Percentiles rank a stretch among this genome's conserved stretches.
Evolutionary conservation across 2,113 vertebrate genomes (phyloP).

Genomic region (Nannobrachium achirus): DNA sequence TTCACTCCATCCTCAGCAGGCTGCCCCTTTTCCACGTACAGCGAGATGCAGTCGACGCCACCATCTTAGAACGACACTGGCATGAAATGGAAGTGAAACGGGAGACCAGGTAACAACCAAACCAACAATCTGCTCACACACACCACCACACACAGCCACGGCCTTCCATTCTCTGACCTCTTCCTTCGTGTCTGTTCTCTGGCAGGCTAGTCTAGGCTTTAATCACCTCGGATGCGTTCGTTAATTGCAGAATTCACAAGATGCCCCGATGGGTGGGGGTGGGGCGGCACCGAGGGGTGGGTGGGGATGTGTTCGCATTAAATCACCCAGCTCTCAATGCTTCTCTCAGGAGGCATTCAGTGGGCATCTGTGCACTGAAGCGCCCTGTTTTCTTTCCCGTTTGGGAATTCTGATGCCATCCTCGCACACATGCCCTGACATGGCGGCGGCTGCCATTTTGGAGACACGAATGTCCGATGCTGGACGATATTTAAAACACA

Average conservation of each 20-base stretch:
- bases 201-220: constrained; percentile 45
- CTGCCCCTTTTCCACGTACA: constrained; percentile 77
- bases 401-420: constrained; percentile 72
- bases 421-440: constrained; percentile 57
- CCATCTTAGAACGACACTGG: constrained; percentile 82
- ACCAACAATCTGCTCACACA: constrained; percentile 6
- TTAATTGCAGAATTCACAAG: constrained; percentile 74
- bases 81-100: constrained; percentile 80
- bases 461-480: constrained; percentile 28
- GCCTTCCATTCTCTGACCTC: constrained; percentile 27
- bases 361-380: constrained; percentile 72
- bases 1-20: constrained; percentile 66
- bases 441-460: constrained; percentile 77
- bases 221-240: constrained; percentile 74
- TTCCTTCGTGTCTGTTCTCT: constrained; percentile 9
- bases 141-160: constrained; percentile 13
- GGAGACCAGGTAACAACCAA: constrained; percentile 76
- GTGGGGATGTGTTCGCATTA: constrained; percentile 66
- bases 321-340: constrained; percentile 74
- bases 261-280: constrained; percentile 64
- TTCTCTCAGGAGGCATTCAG: constrained; percentile 71
- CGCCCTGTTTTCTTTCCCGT: constrained; percentile 53
- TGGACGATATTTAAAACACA: constrained; percentile 9
- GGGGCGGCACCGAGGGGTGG: constrained; percentile 52
- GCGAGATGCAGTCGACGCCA: constrained; percentile 74